These are phyloP conservation scores for Bombylius discolor DNA, from an alignment of 2,888 invertebrate species.

Conservation along the genomic window DNA sequence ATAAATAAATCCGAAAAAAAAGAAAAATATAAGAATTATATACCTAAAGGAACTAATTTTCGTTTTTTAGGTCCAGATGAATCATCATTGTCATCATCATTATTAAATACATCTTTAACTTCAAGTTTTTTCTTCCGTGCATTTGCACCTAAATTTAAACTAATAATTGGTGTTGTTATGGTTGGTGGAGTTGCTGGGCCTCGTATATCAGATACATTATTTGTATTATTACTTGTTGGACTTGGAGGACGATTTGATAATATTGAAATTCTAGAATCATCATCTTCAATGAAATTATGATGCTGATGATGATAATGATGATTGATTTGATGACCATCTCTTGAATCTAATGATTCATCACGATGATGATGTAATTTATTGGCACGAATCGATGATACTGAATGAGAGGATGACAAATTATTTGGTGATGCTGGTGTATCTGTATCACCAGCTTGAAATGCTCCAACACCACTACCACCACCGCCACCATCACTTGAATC, in stretches of 20 bases:
- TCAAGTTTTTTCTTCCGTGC: constrained; percentile 61
- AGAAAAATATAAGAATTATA: not conserved
- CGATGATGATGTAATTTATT: constrained; percentile 11
- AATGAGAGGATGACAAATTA: not conserved
- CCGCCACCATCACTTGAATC: constrained; percentile 42
- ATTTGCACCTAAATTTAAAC: constrained; percentile 34
- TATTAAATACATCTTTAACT: constrained; percentile 74
- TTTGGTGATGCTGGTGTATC: not conserved
- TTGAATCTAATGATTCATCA: constrained; percentile 30
- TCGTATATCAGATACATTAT: constrained; percentile 11
- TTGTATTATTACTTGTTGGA: constrained; percentile 16
- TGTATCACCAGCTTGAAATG: not conserved
- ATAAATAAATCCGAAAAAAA: not conserved
- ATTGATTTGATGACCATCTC: constrained; percentile 19
- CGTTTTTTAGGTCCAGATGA: constrained; percentile 48
- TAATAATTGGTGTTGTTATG: constrained; percentile 31
- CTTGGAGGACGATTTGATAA: constrained; percentile 16
- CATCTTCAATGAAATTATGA: constrained; percentile 20
- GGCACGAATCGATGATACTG: not conserved
- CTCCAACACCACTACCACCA: constrained; percentile 1
- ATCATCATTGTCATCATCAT: constrained; percentile 61
- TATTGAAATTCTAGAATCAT: constrained; percentile 39
- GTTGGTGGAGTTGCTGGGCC: constrained; percentile 26
- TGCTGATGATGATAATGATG: constrained; percentile 4
- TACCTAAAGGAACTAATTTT: constrained; percentile 65